These are phyloP conservation scores for Dascyllus trimaculatus DNA, from an alignment of 2,113 vertebrate genomes.

Conservation along the genomic window DNA sequence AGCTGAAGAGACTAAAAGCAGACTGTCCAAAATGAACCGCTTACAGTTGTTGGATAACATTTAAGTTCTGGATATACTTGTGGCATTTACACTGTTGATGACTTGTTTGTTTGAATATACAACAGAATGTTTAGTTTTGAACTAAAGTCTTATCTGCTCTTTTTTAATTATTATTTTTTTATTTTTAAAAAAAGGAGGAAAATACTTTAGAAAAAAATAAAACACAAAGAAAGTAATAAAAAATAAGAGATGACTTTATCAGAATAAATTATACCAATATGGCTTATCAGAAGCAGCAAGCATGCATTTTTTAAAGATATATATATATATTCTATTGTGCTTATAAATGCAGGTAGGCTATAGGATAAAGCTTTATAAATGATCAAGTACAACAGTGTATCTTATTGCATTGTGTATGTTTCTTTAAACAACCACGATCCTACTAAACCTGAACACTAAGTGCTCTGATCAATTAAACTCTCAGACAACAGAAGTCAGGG, in stretches of 20 bases:
- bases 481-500: conserved; percentile 4
- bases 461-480: not conserved
- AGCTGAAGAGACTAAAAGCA: conserved; percentile 32
- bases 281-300: conserved; percentile 26
- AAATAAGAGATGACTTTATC: conserved; percentile 10
- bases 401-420: conserved; percentile 14
- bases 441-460: not conserved
- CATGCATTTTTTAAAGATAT: conserved; percentile 5
- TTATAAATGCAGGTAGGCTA: conserved; percentile 8
- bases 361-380: conserved; percentile 8
- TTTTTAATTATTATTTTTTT: not conserved
- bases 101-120: not conserved
- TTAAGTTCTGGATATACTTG: conserved; percentile 31
- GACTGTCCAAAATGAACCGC: conserved; percentile 1
- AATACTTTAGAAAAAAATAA: conserved; percentile 23
- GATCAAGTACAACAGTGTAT: not conserved
- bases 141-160: not conserved
- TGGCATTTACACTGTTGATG: conserved; percentile 36
- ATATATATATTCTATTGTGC: not conserved
- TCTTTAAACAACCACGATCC: not conserved
- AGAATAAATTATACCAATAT: conserved; percentile 9
- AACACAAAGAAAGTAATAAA: conserved; percentile 2
- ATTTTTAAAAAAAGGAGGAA: conserved; percentile 18
- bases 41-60: no score
- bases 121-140: not conserved